Conservation (phyloP, 2,888 invertebrate genomes). For the Acronicta psi region DNA sequence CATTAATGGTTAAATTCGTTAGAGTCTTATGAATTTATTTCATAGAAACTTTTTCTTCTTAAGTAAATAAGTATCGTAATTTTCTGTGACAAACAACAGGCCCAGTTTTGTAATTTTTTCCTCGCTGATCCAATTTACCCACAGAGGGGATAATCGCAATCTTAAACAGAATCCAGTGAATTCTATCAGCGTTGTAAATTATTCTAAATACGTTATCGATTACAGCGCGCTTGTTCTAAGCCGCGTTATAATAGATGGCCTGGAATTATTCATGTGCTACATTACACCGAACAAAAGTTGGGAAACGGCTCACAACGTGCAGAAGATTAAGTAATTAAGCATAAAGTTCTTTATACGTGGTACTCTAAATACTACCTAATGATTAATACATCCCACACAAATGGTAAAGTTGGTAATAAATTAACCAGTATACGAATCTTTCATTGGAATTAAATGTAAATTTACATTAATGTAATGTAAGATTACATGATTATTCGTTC, state of each 20-base stretch:
- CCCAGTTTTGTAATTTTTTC: conserved; percentile 35
- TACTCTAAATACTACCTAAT: conserved; percentile 23
- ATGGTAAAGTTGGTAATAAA: conserved; percentile 14
- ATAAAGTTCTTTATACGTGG: conserved; percentile 37
- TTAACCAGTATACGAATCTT: background rate
- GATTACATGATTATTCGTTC: no score
- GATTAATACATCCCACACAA: conserved; percentile 14
- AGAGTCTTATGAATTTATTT: no score
- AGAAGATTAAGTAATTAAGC: conserved; percentile 47
- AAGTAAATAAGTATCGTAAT: conserved; percentile 13
- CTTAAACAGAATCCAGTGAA: conserved; percentile 38
- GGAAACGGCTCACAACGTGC: conserved; percentile 51
- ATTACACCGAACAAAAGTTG: conserved; percentile 46
- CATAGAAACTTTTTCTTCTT: no score
- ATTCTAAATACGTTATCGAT: conserved; percentile 57
- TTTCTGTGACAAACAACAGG: conserved; percentile 22
- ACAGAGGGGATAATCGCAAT: conserved; percentile 38
- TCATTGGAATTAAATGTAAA: no score
- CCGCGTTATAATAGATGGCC: conserved; percentile 57
- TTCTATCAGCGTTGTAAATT: conserved; percentile 55
- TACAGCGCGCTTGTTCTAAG: conserved; percentile 42
- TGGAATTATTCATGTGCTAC: conserved; percentile 67
- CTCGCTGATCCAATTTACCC: conserved; percentile 33
- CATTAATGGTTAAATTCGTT: no score
- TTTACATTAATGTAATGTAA: no score